Conservation (phyloP, 2,113 vertebrate species). For the Coreoperca whiteheadi region DNA sequence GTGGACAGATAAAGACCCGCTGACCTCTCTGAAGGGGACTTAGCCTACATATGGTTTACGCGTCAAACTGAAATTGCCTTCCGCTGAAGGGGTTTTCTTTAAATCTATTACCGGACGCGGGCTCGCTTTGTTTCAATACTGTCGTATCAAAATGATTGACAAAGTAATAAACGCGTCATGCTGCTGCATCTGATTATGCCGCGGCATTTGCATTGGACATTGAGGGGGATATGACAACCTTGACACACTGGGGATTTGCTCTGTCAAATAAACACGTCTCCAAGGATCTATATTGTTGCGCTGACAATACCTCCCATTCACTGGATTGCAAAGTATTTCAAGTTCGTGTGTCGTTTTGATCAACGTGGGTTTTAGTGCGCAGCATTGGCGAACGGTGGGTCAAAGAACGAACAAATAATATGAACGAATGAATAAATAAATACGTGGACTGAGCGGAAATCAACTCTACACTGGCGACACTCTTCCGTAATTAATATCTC, state of each 20-base stretch:
- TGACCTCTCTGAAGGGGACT: slow-evolving; percentile 54
- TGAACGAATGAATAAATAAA: slow-evolving; percentile 61
- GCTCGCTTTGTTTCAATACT: slow-evolving; percentile 77
- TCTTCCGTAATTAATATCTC: slow-evolving; percentile 64
- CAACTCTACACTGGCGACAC: slow-evolving; percentile 55
- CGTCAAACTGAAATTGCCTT: slow-evolving; percentile 63
- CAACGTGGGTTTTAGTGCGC: not conserved
- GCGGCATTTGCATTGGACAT: slow-evolving; percentile 80
- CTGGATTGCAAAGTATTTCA: slow-evolving; percentile 58
- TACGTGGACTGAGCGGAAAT: slow-evolving; percentile 35
- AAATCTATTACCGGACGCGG: slow-evolving; percentile 77
- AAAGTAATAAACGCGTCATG: slow-evolving; percentile 82
- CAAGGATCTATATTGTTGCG: slow-evolving; percentile 76
- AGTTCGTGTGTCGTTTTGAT: slow-evolving; percentile 36
- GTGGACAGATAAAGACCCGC: slow-evolving; percentile 31
- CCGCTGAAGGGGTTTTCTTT: slow-evolving; percentile 58
- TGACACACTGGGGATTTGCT: slow-evolving; percentile 79
- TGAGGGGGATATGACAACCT: slow-evolving; percentile 79
- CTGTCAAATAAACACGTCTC: slow-evolving; percentile 82
- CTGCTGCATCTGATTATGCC: slow-evolving; percentile 80
- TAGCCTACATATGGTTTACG: slow-evolving; percentile 62
- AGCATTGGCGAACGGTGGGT: slow-evolving; percentile 16
- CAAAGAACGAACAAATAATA: slow-evolving; percentile 37
- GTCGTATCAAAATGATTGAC: slow-evolving; percentile 82
- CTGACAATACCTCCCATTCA: slow-evolving; percentile 65